These are phyloP conservation scores for Bembecia ichneumoniformis DNA, from an alignment of 2,888 invertebrate genomes.

Conservation along the genomic window DNA sequence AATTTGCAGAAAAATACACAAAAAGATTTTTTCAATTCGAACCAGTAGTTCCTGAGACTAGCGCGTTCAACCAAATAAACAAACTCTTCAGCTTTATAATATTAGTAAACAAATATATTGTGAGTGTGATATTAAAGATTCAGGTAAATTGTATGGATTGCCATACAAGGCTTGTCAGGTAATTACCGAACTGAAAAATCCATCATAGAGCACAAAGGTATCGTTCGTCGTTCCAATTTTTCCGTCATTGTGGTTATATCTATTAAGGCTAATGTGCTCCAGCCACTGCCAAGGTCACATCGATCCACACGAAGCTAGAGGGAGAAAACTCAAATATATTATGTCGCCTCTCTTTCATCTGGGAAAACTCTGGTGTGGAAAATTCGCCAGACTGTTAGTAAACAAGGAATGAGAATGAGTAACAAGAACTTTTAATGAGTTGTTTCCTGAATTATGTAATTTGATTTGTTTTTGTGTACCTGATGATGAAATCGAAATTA, in stretches of 20 bases:
- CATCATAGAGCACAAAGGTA: neutral
- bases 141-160: too few species aligned
- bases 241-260: conserved; percentile 3
- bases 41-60: too few species aligned
- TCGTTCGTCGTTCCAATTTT: neutral
- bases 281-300: conserved; percentile 61
- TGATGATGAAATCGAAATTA: too few species aligned
- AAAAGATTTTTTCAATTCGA: too few species aligned
- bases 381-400: conserved; percentile 32
- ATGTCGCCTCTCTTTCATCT: conserved; percentile 18
- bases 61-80: too few species aligned
- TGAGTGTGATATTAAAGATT: too few species aligned
- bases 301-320: conserved; percentile 35
- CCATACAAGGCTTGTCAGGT: too few species aligned
- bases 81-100: too few species aligned
- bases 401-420: conserved; percentile 22
- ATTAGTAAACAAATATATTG: too few species aligned
- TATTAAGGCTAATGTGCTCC: conserved; percentile 15
- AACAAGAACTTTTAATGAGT: neutral
- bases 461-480: neutral
- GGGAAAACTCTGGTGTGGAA: conserved; percentile 9
- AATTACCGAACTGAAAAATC: neutral
- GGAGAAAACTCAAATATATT: conserved; percentile 18
- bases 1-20: too few species aligned
- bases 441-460: neutral